phyloP scores from a whole-genome alignment of 2,888 invertebrate species.

The Drosophila kambysellisi region DNA sequence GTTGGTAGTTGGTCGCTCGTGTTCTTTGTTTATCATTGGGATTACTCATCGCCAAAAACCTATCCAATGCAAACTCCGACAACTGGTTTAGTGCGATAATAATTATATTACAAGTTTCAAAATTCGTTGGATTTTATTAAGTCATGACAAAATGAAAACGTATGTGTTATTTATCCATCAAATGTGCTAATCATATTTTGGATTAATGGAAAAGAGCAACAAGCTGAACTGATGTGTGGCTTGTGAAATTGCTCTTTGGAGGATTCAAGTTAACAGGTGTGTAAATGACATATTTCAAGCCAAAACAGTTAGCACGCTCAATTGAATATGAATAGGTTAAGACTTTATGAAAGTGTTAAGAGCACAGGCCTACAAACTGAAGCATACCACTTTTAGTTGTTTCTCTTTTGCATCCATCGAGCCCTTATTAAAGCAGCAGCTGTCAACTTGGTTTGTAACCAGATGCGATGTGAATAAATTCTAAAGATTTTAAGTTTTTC shows the following conservation, averaged over 20 bases:
- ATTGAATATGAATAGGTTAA: conserved; percentile 23
- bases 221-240: conserved; percentile 36
- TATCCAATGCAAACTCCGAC: conserved; percentile 1
- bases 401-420: neutral
- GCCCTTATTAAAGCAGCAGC: neutral
- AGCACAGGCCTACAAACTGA: conserved; percentile 21
- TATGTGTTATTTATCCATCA: neutral
- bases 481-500: neutral
- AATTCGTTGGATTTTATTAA: conserved; percentile 2
- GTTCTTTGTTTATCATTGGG: conserved; percentile 59
- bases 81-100: conserved; percentile 41
- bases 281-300: conserved; percentile 25
- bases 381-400: conserved; percentile 17
- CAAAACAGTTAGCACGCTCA: conserved; percentile 22
- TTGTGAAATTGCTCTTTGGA: conserved; percentile 51
- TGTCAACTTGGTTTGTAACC: neutral
- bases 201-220: conserved; percentile 13
- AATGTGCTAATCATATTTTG: conserved; percentile 45
- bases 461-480: neutral
- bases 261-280: conserved; percentile 46
- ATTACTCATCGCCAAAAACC: conserved; percentile 66
- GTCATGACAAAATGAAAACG: conserved; percentile 13
- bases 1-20: conserved; percentile 16
- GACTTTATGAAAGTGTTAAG: conserved; percentile 37
- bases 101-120: conserved; percentile 44